Percentiles rank a stretch among this genome's conserved stretches.
Conservation (phyloP, 2,888 invertebrate genomes). For the Nemapogon koenigi region DNA sequence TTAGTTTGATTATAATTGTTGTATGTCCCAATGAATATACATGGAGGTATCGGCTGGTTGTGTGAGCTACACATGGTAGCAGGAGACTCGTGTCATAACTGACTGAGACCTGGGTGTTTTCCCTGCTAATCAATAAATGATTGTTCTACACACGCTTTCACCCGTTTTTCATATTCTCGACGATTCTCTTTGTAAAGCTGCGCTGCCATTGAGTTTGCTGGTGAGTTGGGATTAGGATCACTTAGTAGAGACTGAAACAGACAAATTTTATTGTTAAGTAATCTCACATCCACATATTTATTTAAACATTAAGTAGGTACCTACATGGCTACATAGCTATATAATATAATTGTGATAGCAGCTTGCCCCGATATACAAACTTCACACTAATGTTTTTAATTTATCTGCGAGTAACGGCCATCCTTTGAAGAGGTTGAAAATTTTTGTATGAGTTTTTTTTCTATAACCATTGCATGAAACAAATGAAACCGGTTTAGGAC, state of each 20-base stretch:
- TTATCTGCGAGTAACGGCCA: too few species aligned
- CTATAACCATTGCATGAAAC: too few species aligned
- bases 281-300: too few species aligned
- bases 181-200: slow-evolving; percentile 99
- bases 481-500: too few species aligned
- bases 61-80: slow-evolving; percentile 24
- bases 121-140: slow-evolving; percentile 92
- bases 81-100: too few species aligned
- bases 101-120: slow-evolving; percentile 12
- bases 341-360: too few species aligned
- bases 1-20: slow-evolving; percentile 21
- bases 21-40: slow-evolving; percentile 48
- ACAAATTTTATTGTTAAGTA: slow-evolving; percentile 19
- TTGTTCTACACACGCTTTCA: slow-evolving; percentile 99
- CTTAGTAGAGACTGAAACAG: slow-evolving; percentile 94
- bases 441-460: too few species aligned
- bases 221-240: slow-evolving; percentile 99
- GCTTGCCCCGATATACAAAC: too few species aligned
- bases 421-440: too few species aligned
- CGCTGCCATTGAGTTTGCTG: slow-evolving; percentile 98
- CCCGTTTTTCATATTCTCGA: slow-evolving; percentile 98
- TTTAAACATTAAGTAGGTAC: too few species aligned
- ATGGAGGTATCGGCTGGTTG: slow-evolving; percentile 34
- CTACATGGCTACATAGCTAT: too few species aligned
- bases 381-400: too few species aligned